Conservation (phyloP, 1,140 invertebrate genomes). For the Polypedilum pembai region DNA sequence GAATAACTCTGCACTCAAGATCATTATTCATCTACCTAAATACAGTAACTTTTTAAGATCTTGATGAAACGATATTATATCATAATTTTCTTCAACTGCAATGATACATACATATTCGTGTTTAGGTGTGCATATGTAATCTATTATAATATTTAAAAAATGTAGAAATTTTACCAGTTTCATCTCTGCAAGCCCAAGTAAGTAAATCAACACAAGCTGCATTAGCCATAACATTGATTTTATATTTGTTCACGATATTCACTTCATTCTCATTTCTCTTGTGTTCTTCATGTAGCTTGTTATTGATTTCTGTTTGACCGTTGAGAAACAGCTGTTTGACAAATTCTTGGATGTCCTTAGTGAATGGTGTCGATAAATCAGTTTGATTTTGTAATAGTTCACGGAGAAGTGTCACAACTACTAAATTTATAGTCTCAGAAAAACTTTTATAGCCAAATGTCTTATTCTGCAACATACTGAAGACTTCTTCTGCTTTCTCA, state of each 20-base stretch:
- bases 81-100: conserved; percentile 67
- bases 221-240: conserved; percentile 94
- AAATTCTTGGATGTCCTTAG: conserved; percentile 75
- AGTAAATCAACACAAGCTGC: conserved; percentile 94
- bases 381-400: conserved; percentile 86
- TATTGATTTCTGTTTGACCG: conserved; percentile 86
- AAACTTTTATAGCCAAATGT: conserved; percentile 70
- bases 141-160: background rate
- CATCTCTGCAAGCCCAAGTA: conserved; percentile 95
- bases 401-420: conserved; percentile 82
- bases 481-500: conserved; percentile 71
- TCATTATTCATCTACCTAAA: conserved; percentile 53
- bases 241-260: conserved; percentile 82
- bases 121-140: background rate
- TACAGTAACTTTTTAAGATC: conserved; percentile 61
- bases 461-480: conserved; percentile 51
- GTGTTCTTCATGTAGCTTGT: conserved; percentile 69
- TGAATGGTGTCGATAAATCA: conserved; percentile 81
- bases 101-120: conserved; percentile 38
- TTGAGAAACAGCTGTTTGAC: conserved; percentile 76
- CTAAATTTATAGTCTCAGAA: conserved; percentile 89
- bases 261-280: conserved; percentile 73
- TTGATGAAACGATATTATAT: conserved; percentile 62
- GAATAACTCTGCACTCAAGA: conserved; percentile 16
- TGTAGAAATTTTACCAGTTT: conserved; percentile 68